Base-by-base conservation (phyloP, 2,888 invertebrate genomes). In the Eupithecia dodoneata region DNA sequence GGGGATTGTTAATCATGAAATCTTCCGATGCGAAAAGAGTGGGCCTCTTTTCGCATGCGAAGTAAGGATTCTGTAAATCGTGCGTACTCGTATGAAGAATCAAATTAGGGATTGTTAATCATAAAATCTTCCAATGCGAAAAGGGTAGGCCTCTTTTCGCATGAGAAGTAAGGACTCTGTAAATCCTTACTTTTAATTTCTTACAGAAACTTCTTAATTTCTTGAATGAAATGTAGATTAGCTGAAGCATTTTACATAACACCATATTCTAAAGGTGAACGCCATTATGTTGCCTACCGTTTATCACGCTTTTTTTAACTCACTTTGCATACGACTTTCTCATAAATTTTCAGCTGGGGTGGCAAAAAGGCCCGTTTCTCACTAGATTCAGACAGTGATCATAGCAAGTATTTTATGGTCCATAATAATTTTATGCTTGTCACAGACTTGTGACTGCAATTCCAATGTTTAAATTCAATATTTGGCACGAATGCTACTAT, bases 241-340 rank as follows among this genome's bases (percentile, higher is more conserved):
- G 45, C 45, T 15, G 2, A 66, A 44, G n/a, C 42, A 18, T 69
- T 69, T 67, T 42, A 42, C 42, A 44, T 67, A 6, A 15, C n/a
- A 44, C 15, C 15, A 69, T 69, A 69, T 69, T 45, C n/a, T 69
- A 69, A 66, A 69, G 44, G 67, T 69, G 44, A 44, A 42, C 42
- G 45, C n/a, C 67, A 44, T 44, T 44, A 2, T 70, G 49, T 12
- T 30, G 49, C 70, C 70, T 13, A 47, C 18, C 67, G 67, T 69
- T 69, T 44, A 47, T 72, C 71, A 75, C 52, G 49, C 42, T 71
- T 75, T 74, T 74, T 74, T 75, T 75, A 71, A 71, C 71, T 72
- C 52, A 66, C 71, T 75, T 67, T 73, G 67, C 66, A 59, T 55
- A 70, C 59, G n/a, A 71, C 3, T 42, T 63, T 47, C 63, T 71